Base-by-base conservation (phyloP, 2,888 invertebrate species). In the Eupithecia insigniata region DNA sequence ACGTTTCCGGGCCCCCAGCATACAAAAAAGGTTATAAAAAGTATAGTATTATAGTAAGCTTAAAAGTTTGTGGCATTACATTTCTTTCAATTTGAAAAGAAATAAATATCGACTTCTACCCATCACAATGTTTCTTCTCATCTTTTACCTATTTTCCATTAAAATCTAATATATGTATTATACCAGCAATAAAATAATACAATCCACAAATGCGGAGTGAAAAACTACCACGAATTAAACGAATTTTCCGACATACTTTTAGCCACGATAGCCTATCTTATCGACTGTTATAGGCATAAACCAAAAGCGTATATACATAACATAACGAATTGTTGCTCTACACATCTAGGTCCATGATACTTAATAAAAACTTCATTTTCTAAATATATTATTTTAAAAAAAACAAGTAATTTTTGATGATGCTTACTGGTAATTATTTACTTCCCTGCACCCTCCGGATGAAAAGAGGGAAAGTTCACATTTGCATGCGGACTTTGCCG, bases 391-490 rank as follows among this genome's bases (percentile, higher is more conserved):
- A 18, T 39, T 39, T 39, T 39, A 39, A 16, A 39, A 39, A 39
- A 39, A 39, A 16, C 39, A 39, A 39, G 36, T 12, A 14, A 34
- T 39, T 1, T 14, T 3, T 39, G 16, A 16, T 39, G 39, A 14
- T 14, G 18, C 39, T 16, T 46, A 46, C 46, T 51, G 46, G 22
- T 10, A 22, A 51, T 30, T 18, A 64, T 26, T 71, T 61, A n/a
- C n/a, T 1, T 30, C 18, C 12, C 30, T 36, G 39, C 75, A 80
- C 80, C 79, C 79, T 79, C 78, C n/a, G 39, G 16, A 69, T 74
- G 68, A 65, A 85, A 87, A 89, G 86, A 90, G 91, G 88, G 92
- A 92, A 92, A 92, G 92, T 92, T 86, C 84, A 84, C 88, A 92
- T 92, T 92, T 90, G 89, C 92, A 92, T 92, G 89, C 88, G 85